Percentiles rank a stretch among this genome's conserved stretches.
Conservation (phyloP, 2,888 invertebrate genomes). For the Branchellion lobata region DNA sequence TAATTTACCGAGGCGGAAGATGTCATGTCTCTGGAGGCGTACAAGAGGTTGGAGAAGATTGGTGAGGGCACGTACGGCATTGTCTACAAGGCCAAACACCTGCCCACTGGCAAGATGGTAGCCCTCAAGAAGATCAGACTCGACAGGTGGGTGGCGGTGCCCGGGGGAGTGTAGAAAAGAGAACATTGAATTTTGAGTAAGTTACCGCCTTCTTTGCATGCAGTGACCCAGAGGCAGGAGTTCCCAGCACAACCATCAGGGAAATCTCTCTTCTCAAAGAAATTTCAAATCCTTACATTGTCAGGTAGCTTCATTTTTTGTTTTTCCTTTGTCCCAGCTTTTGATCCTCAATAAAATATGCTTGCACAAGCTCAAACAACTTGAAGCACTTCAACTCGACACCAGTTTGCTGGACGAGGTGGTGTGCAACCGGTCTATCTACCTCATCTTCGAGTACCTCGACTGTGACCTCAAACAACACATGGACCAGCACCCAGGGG, state of each 20-base stretch:
- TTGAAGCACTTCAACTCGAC: too few relatives aligned
- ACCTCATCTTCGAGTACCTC: conserved; percentile 91
- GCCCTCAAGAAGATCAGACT: conserved; percentile 96
- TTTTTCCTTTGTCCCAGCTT: background rate
- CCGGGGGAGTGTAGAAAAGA: too few relatives aligned
- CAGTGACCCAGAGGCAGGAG: conserved; percentile 77
- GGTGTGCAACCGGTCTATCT: conserved; percentile 88
- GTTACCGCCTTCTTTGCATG: too few relatives aligned
- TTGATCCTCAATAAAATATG: too few relatives aligned
- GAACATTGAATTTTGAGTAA: too few relatives aligned
- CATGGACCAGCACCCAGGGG: conserved; percentile 80
- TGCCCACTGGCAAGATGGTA: conserved; percentile 67
- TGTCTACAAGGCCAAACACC: conserved; percentile 87
- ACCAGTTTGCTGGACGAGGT: conserved; percentile 81
- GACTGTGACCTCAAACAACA: conserved; percentile 96
- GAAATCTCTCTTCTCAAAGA: conserved; percentile 95
- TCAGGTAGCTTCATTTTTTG: conserved; percentile 64
- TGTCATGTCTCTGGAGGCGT: conserved; percentile 76
- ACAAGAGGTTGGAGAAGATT: conserved; percentile 90
- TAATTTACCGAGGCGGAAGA: conserved; percentile 9
- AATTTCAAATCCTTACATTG: conserved; percentile 89
- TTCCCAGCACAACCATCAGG: conserved; percentile 93
- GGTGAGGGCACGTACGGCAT: conserved; percentile 99
- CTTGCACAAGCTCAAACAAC: too few relatives aligned
- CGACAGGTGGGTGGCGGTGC: conserved; percentile 71